Evolutionary conservation across 2,113 vertebrate genomes (phyloP).

Genomic region (Boleophthalmus pectinirostris): DNA sequence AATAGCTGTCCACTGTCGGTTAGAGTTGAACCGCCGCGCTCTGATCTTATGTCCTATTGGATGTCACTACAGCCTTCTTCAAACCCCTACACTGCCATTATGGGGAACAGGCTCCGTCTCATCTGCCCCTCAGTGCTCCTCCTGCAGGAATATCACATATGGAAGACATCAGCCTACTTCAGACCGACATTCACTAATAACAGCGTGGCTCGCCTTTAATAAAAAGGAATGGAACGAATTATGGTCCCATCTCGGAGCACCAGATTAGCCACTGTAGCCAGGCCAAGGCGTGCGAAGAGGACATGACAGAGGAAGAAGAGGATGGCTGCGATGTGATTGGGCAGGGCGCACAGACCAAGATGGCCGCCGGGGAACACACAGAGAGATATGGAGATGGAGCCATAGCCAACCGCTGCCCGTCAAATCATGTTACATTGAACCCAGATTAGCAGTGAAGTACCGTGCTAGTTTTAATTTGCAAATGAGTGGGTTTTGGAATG

Average conservation of each 20-base stretch:
- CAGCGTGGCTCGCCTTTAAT: constrained; percentile 73
- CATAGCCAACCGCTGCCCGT: constrained; percentile 23
- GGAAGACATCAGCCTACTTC: constrained; percentile 72
- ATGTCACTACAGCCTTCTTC: constrained; percentile 41
- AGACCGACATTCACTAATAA: constrained; percentile 71
- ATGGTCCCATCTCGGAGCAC: constrained; percentile 61
- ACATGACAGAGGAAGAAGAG: constrained; percentile 25
- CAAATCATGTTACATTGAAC: constrained; percentile 25
- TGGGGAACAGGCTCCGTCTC: constrained; percentile 47
- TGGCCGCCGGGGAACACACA: constrained; percentile 47
- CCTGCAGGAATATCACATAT: constrained; percentile 66
- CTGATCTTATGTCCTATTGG: constrained; percentile 30
- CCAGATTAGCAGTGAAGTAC: constrained; percentile 43
- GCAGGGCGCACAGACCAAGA: constrained; percentile 40
- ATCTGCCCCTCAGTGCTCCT: constrained; percentile 41
- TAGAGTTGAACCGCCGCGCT: constrained; percentile 16
- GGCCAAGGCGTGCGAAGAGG: constrained; percentile 43
- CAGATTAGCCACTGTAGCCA: constrained; percentile 55
- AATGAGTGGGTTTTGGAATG: constrained; percentile 19
- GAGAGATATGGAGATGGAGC: constrained; percentile 27
- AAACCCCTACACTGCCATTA: constrained; percentile 50
- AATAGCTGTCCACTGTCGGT: background rate
- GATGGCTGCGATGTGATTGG: constrained; percentile 28
- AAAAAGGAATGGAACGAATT: constrained; percentile 77
- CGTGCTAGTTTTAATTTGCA: constrained; percentile 20